Base-by-base conservation (phyloP, 2,888 invertebrate species). In the Priapulus caudatus region DNA sequence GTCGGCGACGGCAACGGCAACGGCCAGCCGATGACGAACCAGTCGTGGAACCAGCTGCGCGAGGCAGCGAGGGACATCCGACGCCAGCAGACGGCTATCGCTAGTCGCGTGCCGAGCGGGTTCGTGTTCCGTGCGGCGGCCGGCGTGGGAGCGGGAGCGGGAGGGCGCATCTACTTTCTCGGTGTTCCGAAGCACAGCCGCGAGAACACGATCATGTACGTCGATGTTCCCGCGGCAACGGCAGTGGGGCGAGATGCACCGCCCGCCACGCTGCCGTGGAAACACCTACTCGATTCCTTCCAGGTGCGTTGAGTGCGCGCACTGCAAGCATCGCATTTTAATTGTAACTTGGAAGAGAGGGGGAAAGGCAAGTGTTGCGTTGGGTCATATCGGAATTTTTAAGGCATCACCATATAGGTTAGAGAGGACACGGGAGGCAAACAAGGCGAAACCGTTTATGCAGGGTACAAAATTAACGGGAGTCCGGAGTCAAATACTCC, bases 141-240 rank as follows among this genome's bases (percentile, higher is more conserved):
- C 2, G 61, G 62, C 1, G 61, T 62, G 20, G 48, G 55, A 48
- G 67, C 65, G 3, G 47, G 49, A 4, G 49, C 55, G 4, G 56
- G 59, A 61, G 85, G 81, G 10, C 78, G 90, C 64, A 82, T 92
- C 63, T 93, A 92, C 71, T 93, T 91, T 69, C 76, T 93, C 56
- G 84, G 88, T 61, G 85, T 86, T 20, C 86, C 87, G 0, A 83
- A 83, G 49, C 86, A 86, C 64, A 85, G 86, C 16, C 86, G 89
- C 81, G 91, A 92, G 70, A 87, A 87, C 2, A 91, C 90, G 0
- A 72, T 92, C 10, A 74, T 91, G 1, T 91, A 84, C 65, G 82
- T 84, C 0, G 91, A 92, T 69, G 79, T 92, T 53, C 76, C 61
- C 20, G 75, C n/a, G 72, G 74, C 56, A 77, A 78, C 57, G 74